Conservation (phyloP, 2,113 vertebrate genomes). For the Scomber japonicus region DNA sequence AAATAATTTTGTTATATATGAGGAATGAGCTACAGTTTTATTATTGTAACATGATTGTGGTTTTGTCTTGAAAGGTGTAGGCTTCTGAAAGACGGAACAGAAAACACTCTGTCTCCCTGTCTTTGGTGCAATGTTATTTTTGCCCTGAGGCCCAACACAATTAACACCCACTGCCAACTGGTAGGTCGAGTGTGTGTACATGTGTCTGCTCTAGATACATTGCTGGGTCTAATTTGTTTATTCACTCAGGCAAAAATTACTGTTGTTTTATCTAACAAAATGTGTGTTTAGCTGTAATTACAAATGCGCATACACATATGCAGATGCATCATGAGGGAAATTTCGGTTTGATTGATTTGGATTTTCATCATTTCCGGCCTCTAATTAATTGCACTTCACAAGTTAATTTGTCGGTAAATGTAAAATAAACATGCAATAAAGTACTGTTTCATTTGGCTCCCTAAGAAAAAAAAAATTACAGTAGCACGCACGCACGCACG, state of each 20-base stretch:
- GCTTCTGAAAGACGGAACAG: conserved; percentile 49
- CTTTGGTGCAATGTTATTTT: conserved; percentile 75
- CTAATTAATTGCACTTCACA: conserved; percentile 62
- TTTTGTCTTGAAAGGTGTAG: conserved; percentile 42
- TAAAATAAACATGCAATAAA: conserved; percentile 50
- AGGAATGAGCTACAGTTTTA: conserved; percentile 7
- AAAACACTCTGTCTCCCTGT: conserved; percentile 36
- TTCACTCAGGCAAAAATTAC: conserved; percentile 49
- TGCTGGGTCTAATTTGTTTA: conserved; percentile 58
- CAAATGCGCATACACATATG: conserved; percentile 16
- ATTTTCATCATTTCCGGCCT: conserved; percentile 44
- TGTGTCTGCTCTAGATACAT: conserved; percentile 53
- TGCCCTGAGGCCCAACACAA: conserved; percentile 79
- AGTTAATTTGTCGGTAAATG: conserved; percentile 60
- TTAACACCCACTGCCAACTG: conserved; percentile 79
- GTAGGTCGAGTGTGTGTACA: conserved; percentile 11
- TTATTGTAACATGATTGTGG: conserved; percentile 14
- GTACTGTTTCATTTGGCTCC: conserved; percentile 42
- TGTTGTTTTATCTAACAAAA: conserved; percentile 39
- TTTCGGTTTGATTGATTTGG: conserved; percentile 46
- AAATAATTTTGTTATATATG: background rate
- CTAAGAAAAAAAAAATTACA: conserved; percentile 19
- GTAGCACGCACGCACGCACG: background rate
- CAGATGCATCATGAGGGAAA: conserved; percentile 32
- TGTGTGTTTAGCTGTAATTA: conserved; percentile 49